Percentiles rank a stretch among this genome's conserved stretches.
Evolutionary conservation across 1,140 invertebrate genomes (phyloP).

Genomic region (Gryon sp.): DNA sequence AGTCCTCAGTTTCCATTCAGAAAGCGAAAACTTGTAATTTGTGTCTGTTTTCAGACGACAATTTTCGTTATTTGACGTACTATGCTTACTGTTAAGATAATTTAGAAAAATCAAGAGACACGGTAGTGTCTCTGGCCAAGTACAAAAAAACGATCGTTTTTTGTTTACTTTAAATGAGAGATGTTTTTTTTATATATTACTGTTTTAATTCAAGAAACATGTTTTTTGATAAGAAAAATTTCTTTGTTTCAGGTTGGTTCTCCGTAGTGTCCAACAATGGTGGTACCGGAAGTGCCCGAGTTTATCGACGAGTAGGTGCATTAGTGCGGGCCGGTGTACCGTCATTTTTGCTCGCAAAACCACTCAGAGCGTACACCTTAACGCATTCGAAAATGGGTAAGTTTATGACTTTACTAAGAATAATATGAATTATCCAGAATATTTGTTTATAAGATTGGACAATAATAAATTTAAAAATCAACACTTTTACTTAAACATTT

Average conservation of each 20-base stretch:
- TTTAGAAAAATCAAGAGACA: no score
- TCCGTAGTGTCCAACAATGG: constrained; percentile 78
- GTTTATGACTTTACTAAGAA: constrained; percentile 33
- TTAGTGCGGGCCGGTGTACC: constrained; percentile 76
- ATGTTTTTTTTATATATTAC: no score
- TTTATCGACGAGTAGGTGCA: constrained; percentile 75
- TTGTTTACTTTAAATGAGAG: no score
- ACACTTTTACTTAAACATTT: no score
- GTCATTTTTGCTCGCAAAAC: constrained; percentile 75
- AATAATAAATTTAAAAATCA: no score
- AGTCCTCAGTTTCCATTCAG: constrained; percentile 13
- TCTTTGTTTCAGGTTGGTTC: constrained; percentile 78
- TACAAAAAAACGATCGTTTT: no score
- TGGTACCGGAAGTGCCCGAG: constrained; percentile 74
- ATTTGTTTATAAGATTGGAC: no score
- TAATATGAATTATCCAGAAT: background rate
- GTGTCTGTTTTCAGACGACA: background rate
- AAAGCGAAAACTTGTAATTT: constrained; percentile 52
- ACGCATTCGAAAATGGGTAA: constrained; percentile 78
- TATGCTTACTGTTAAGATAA: no score
- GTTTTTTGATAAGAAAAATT: background rate
- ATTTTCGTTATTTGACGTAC: constrained; percentile 22
- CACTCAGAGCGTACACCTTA: constrained; percentile 74
- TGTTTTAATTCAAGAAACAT: background rate
- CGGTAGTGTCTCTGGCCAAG: no score